Conservation (phyloP, 2,797 vertebrate genomes). For the Esox lucius region DNA sequence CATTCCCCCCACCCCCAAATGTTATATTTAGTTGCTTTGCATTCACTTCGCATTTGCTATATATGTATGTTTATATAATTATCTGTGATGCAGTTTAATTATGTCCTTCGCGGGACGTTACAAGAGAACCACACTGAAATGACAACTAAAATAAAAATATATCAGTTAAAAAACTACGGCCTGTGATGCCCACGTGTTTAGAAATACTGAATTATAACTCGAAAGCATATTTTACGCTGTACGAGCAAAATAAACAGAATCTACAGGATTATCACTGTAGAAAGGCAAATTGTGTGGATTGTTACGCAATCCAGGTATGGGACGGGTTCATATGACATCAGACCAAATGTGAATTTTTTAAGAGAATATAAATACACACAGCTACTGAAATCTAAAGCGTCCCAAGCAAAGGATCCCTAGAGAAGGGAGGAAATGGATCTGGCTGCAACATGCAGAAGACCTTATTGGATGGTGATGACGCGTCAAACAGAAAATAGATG, state of each 20-base stretch:
- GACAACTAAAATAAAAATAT: background rate
- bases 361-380: constrained; percentile 43
- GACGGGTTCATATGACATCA: constrained; percentile 32
- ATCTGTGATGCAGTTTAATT: constrained; percentile 30
- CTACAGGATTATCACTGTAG: constrained; percentile 13
- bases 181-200: background rate
- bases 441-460: constrained; percentile 17
- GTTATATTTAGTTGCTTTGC: constrained; percentile 51
- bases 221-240: background rate
- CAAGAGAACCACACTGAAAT: background rate
- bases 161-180: background rate
- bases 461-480: background rate
- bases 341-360: constrained; percentile 38
- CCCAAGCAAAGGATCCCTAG: background rate
- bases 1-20: constrained; percentile 33
- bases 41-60: constrained; percentile 13
- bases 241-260: background rate
- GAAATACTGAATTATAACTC: background rate
- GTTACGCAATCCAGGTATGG: constrained; percentile 35
- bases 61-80: constrained; percentile 34
- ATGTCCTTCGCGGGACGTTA: background rate
- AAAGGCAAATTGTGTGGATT: constrained; percentile 30
- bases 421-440: constrained; percentile 11
- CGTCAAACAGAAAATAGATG: constrained; percentile 13
- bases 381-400: constrained; percentile 41